phyloP scores from a whole-genome alignment of 1,140 invertebrate species.

The Druon quercuslanigerum region DNA sequence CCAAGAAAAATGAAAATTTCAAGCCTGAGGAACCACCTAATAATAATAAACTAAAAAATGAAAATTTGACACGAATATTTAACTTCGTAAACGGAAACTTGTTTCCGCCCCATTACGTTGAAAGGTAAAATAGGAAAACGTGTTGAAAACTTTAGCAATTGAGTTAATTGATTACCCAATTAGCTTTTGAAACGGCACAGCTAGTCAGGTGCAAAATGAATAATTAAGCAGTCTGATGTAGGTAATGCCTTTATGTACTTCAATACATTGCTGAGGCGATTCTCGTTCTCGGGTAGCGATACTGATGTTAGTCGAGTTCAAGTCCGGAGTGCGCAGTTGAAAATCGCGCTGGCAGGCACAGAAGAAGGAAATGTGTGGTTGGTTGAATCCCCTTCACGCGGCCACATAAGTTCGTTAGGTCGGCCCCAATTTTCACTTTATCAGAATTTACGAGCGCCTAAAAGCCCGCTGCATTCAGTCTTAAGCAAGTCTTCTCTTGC shows the following conservation, averaged over 20 bases:
- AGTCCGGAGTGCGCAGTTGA: conserved; percentile 55
- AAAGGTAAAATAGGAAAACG: conserved; percentile 3
- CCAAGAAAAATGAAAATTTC: too few species aligned
- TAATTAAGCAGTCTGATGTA: conserved; percentile 4
- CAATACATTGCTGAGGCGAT: conserved; percentile 15
- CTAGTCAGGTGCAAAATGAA: conserved; percentile 13
- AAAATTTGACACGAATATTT: not conserved
- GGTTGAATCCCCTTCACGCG: conserved; percentile 55
- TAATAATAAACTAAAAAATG: not conserved
- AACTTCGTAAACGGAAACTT: conserved; percentile 1
- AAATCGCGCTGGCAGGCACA: conserved; percentile 52
- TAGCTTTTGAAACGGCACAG: conserved; percentile 9
- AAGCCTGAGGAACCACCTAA: too few species aligned
- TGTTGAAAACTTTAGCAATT: conserved; percentile 26
- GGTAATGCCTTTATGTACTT: conserved; percentile 18
- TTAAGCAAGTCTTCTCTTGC: conserved; percentile 41
- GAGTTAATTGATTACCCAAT: conserved; percentile 25
- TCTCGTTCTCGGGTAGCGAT: not conserved
- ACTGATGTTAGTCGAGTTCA: conserved; percentile 46
- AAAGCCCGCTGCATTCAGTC: conserved; percentile 59
- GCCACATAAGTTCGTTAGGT: conserved; percentile 67
- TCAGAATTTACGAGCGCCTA: conserved; percentile 65
- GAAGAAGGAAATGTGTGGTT: conserved; percentile 60
- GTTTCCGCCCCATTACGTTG: not conserved
- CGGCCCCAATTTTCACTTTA: conserved; percentile 65